Evolutionary conservation across 92 coral and sea anemone genomes (phyloP).

Genomic region (Bergia sp.): DNA sequence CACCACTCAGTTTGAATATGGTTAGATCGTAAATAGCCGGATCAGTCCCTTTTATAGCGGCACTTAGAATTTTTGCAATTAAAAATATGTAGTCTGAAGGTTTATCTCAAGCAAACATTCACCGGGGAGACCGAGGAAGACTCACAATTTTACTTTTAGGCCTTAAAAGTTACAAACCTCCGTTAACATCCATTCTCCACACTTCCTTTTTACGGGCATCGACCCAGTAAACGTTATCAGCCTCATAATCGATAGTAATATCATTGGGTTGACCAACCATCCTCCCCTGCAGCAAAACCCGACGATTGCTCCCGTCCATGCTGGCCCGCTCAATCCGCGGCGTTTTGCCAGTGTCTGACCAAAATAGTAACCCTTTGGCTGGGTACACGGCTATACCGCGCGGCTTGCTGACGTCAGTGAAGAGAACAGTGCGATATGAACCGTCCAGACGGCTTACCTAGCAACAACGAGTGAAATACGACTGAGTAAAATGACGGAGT

Average conservation of each 20-base stretch:
- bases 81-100: neutral
- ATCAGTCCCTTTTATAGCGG: too few relatives aligned
- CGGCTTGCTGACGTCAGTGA: conserved; percentile 73
- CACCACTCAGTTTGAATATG: too few relatives aligned
- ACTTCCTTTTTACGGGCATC: conserved; percentile 56
- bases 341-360: conserved; percentile 76
- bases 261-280: conserved; percentile 68
- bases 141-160: neutral
- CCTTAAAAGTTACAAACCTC: conserved; percentile 54
- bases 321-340: conserved; percentile 72
- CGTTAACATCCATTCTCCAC: conserved; percentile 80
- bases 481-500: neutral
- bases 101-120: neutral
- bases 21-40: too few relatives aligned
- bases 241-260: conserved; percentile 74
- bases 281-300: conserved; percentile 49
- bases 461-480: neutral
- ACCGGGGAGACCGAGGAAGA: neutral
- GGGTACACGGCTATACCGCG: conserved; percentile 90
- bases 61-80: too few relatives aligned
- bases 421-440: conserved; percentile 69
- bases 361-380: conserved; percentile 82
- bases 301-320: conserved; percentile 84
- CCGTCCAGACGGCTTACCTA: conserved; percentile 94
- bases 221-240: conserved; percentile 74